Evolutionary conservation across 2,113 vertebrate species (phyloP).

Genomic region (Salminus brasiliensis): DNA sequence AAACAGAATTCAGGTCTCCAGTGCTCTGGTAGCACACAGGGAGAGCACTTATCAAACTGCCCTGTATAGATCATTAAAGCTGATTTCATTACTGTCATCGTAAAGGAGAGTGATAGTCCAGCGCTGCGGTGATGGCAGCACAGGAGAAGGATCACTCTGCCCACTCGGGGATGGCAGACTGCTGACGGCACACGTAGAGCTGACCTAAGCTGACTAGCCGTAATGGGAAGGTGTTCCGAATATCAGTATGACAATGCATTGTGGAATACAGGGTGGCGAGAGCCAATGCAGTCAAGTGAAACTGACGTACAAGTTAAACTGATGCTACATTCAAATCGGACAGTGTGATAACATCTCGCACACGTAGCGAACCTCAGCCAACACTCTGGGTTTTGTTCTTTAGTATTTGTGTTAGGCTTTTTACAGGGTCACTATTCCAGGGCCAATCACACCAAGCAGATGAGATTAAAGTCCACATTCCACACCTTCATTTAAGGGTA

Average conservation of each 20-base stretch:
- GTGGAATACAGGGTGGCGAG: too few species aligned
- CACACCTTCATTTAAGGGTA: too few species aligned
- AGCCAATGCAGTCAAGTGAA: too few species aligned
- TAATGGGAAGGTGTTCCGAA: too few species aligned
- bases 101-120: background rate
- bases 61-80: background rate
- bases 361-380: too few species aligned
- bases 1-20: slow-evolving; percentile 9
- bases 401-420: too few species aligned
- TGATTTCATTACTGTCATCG: background rate
- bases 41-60: background rate
- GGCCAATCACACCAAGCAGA: too few species aligned
- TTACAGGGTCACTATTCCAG: too few species aligned
- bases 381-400: too few species aligned
- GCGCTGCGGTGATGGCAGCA: background rate
- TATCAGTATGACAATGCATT: too few species aligned
- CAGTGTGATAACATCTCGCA: background rate
- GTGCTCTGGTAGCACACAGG: background rate
- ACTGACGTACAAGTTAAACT: background rate
- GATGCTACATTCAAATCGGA: background rate
- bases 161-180: background rate
- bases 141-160: background rate
- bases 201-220: too few species aligned
- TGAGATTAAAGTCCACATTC: too few species aligned
- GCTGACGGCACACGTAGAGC: background rate